A percentile compares a stretch with the other conserved stretches of the same genome.
phyloP scores from a whole-genome alignment of 2,797 vertebrate species.

The Emys orbicularis region DNA sequence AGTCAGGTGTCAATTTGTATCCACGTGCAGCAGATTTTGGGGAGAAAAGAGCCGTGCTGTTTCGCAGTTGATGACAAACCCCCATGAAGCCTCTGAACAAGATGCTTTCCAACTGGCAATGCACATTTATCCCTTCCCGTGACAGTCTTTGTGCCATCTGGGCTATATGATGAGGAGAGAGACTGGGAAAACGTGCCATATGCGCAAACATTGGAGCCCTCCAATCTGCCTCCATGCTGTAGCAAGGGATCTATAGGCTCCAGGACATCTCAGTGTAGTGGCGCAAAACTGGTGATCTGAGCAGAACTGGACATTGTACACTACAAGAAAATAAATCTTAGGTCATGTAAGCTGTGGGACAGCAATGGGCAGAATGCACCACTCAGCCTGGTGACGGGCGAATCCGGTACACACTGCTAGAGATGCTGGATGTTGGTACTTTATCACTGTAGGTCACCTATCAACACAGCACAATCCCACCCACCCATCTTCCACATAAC shows the following conservation, averaged over 20 bases:
- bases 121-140: neutral
- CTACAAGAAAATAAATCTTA: neutral
- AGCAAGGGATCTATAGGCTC: neutral
- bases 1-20: neutral
- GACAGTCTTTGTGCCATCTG: neutral
- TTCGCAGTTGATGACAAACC: neutral
- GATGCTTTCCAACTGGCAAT: neutral
- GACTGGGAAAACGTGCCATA: neutral
- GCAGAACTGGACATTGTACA: neutral
- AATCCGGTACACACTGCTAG: neutral
- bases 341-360: neutral
- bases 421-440: neutral
- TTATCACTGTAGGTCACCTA: neutral
- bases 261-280: neutral
- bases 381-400: neutral
- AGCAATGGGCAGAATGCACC: neutral
- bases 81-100: neutral
- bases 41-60: neutral
- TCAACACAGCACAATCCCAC: neutral
- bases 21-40: neutral
- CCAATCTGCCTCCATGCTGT: neutral
- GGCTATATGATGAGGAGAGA: neutral
- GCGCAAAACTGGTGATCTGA: neutral
- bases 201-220: neutral
- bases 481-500: neutral